Conservation (phyloP, 92 coral and sea anemone species). For the Parazoanthus swiftii region DNA sequence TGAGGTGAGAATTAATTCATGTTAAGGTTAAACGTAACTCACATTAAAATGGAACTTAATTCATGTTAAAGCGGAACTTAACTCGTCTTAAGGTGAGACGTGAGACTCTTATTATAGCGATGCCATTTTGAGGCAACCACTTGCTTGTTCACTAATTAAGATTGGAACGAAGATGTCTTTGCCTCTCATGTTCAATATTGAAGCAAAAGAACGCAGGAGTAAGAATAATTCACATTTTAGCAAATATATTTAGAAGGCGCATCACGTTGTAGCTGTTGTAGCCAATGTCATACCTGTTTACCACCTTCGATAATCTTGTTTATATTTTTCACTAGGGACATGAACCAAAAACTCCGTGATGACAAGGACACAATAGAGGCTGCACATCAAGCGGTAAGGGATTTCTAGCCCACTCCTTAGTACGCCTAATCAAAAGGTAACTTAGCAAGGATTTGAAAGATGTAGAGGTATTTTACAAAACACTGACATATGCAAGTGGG, state of each 20-base stretch:
- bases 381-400: constrained; percentile 94
- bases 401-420: background rate
- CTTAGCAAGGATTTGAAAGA: background rate
- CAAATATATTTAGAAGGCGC: too few species aligned
- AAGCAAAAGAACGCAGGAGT: background rate
- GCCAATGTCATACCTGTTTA: background rate
- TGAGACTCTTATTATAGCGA: too few species aligned
- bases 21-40: background rate
- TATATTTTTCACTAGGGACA: constrained; percentile 58
- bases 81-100: too few species aligned
- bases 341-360: constrained; percentile 95
- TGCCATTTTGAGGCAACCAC: too few species aligned
- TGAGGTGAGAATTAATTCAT: background rate
- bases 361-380: constrained; percentile 97
- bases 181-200: background rate
- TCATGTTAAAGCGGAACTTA: background rate
- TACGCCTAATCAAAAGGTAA: background rate
- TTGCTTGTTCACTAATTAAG: too few species aligned
- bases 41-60: background rate
- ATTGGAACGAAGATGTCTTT: too few species aligned
- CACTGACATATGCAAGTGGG: background rate
- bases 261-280: too few species aligned
- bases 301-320: background rate
- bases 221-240: background rate
- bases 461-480: background rate